Percentiles rank a stretch among this genome's conserved stretches.
Evolutionary conservation across 2,113 vertebrate species (phyloP).

Genomic region (Nannobrachium achirus): DNA sequence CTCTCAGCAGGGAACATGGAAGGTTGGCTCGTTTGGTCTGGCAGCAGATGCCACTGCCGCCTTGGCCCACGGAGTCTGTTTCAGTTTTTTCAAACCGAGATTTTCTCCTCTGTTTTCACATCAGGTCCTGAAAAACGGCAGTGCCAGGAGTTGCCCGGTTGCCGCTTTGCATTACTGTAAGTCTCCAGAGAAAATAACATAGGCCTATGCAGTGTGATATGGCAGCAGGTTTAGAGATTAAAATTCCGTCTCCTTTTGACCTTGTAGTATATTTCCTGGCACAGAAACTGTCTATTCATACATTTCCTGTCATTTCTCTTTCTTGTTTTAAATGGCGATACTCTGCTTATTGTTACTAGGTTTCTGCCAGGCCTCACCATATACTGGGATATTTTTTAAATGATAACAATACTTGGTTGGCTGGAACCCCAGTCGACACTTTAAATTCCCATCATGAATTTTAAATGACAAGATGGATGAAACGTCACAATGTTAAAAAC

Average conservation of each 20-base stretch:
- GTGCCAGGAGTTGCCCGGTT: not conserved
- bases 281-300: conserved; percentile 2
- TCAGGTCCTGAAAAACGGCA: not conserved
- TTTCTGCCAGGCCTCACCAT: not conserved
- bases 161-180: not conserved
- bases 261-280: conserved; percentile 4
- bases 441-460: no score
- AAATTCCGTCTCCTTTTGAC: conserved; percentile 1
- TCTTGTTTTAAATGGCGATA: not conserved
- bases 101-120: not conserved
- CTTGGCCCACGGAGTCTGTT: not conserved
- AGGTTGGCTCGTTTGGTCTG: not conserved
- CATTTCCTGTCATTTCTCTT: not conserved
- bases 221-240: conserved; percentile 5
- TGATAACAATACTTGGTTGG: no score
- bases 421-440: no score
- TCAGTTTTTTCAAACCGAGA: not conserved
- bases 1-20: conserved; percentile 18
- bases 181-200: conserved; percentile 4
- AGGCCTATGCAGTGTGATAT: not conserved
- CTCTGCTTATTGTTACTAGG: not conserved
- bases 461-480: no score
- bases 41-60: not conserved
- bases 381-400: not conserved
- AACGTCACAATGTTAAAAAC: no score